phyloP scores from a whole-genome alignment of 2,113 vertebrate genomes.

The Salvelinus sp. region DNA sequence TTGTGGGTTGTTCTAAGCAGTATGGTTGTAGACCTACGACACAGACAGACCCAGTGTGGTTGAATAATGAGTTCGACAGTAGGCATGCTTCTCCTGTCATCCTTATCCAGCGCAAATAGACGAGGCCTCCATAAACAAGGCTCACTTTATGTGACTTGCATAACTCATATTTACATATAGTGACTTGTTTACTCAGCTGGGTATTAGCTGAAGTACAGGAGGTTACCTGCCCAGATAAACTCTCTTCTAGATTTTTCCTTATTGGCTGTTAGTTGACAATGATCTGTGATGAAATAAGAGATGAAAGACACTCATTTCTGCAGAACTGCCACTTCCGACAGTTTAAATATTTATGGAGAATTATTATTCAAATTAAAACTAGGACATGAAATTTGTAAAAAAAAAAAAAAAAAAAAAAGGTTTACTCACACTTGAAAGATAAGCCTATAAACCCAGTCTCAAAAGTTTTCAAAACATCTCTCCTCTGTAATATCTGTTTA shows the following conservation, averaged over 20 bases:
- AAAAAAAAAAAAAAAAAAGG: not conserved
- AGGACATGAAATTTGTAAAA: not conserved
- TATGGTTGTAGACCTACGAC: not conserved
- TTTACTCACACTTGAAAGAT: not conserved
- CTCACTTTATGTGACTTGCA: not conserved
- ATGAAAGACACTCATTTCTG: not conserved
- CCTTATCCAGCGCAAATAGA: not conserved
- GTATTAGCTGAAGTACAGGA: not conserved
- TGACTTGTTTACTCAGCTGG: not conserved
- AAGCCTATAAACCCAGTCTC: not conserved
- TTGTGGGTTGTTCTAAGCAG: not conserved
- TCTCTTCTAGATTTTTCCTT: not conserved
- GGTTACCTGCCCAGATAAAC: not conserved
- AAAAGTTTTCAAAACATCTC: not conserved
- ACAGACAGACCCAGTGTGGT: not conserved
- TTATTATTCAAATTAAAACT: not conserved
- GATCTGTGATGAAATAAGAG: not conserved
- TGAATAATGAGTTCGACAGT: not conserved
- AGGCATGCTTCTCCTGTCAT: not conserved
- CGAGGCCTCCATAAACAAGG: too few relatives aligned
- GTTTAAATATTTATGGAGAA: not conserved
- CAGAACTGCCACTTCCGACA: not conserved
- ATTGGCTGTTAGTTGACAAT: not conserved
- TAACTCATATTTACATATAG: not conserved
- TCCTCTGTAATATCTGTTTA: conserved; percentile 2